Conservation (phyloP, 1,140 invertebrate genomes). For the Neelides sp. region DNA sequence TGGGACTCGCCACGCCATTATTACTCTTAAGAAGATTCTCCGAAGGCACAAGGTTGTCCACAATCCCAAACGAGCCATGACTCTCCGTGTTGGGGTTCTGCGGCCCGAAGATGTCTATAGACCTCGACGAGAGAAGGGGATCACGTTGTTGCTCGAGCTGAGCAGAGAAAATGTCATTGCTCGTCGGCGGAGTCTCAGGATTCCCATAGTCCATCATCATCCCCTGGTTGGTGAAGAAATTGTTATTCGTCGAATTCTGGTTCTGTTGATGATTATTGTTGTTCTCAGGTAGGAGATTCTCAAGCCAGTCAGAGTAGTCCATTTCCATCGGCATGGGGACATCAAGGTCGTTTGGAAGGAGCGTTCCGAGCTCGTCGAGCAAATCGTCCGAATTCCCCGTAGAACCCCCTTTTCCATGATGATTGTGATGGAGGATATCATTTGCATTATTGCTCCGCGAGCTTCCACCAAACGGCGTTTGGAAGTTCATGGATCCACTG, state of each 20-base stretch:
- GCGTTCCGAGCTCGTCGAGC: slow-evolving; percentile 26
- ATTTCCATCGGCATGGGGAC: slow-evolving; percentile 53
- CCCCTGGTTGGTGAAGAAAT: background rate
- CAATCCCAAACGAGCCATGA: no score
- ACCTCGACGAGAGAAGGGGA: slow-evolving; percentile 2
- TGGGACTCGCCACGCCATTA: slow-evolving; percentile 15
- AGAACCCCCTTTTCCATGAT: background rate
- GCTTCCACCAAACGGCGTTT: no score
- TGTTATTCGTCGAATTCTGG: background rate
- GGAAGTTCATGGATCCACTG: no score
- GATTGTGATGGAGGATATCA: background rate
- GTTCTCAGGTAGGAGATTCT: slow-evolving; percentile 46
- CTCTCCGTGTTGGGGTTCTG: no score
- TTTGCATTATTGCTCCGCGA: slow-evolving; percentile 1
- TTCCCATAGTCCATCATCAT: no score
- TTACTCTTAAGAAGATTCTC: slow-evolving; percentile 12
- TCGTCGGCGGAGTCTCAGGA: no score
- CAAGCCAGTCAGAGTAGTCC: slow-evolving; percentile 57
- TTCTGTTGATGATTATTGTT: slow-evolving; percentile 10
- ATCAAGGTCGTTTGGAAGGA: slow-evolving; percentile 20
- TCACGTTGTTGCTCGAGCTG: no score
- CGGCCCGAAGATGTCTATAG: no score
- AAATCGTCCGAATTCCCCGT: slow-evolving; percentile 26
- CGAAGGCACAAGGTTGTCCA: background rate
- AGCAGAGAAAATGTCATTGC: no score